These are phyloP conservation scores for Nineta flava DNA, from an alignment of 2,888 invertebrate species.

Conservation along the genomic window DNA sequence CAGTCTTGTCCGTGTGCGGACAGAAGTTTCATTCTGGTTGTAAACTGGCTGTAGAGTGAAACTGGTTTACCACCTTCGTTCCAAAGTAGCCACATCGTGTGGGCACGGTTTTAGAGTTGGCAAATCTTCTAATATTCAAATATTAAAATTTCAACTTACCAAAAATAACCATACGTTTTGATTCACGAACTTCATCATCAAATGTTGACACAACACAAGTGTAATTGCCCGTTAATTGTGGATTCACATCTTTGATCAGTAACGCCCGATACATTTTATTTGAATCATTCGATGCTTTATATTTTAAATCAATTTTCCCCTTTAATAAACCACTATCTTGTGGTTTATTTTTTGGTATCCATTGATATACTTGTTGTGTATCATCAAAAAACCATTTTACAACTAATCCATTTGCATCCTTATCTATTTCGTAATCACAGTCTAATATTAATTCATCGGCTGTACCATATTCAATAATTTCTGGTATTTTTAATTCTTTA, in stretches of 20 bases:
- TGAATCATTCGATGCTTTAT: constrained; percentile 26
- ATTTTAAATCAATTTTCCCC: constrained; percentile 26
- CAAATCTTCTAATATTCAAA: not conserved
- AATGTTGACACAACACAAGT: constrained; percentile 36
- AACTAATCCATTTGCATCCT: constrained; percentile 24
- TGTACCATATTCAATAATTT: constrained; percentile 15
- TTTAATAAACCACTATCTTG: constrained; percentile 23
- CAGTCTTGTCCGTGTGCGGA: no score
- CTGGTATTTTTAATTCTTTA: constrained; percentile 18
- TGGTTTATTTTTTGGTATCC: constrained; percentile 26
- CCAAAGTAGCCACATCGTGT: no score
- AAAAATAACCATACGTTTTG: constrained; percentile 34
- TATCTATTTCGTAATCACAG: constrained; percentile 30
- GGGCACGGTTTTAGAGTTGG: no score
- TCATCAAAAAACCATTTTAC: constrained; percentile 33
- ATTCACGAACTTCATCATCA: constrained; percentile 25
- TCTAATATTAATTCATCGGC: constrained; percentile 27
- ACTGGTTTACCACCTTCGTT: no score
- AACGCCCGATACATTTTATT: constrained; percentile 33
- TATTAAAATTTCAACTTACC: constrained; percentile 28
- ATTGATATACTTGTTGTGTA: constrained; percentile 31
- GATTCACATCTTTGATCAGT: constrained; percentile 30
- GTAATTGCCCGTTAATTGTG: constrained; percentile 35
- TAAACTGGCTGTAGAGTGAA: no score
- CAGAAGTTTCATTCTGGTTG: no score